Percentiles rank a stretch among this genome's conserved stretches.
These are phyloP conservation scores for Orchesellides sinensis DNA, from an alignment of 2,888 invertebrate genomes.

Conservation along the genomic window DNA sequence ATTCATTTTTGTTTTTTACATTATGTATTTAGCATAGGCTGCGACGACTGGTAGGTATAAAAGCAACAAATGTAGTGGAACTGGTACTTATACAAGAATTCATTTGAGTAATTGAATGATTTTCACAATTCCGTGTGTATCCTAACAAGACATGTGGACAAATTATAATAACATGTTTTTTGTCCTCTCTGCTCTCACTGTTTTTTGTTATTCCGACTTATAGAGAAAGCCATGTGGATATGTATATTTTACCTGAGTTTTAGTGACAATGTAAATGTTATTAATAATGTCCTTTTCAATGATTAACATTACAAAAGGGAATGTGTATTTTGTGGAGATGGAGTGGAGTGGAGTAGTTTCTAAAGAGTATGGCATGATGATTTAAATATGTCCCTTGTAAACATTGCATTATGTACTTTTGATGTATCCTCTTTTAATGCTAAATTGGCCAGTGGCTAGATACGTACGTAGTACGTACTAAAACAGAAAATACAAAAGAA, in stretches of 20 bases:
- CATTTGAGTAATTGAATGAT: constrained; percentile 40
- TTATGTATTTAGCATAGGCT: too few species aligned
- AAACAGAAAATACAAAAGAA: constrained; percentile 15
- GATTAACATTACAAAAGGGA: constrained; percentile 24
- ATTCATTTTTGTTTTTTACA: too few species aligned
- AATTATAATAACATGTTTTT: neutral
- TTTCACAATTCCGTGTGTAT: constrained; percentile 4
- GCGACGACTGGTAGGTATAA: too few species aligned
- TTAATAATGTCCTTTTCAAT: constrained; percentile 23
- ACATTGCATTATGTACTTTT: neutral
- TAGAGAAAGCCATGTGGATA: neutral
- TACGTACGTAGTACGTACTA: neutral
- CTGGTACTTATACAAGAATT: neutral
- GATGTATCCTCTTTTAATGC: constrained; percentile 22
- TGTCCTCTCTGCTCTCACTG: too few species aligned
- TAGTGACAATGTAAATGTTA: constrained; percentile 21
- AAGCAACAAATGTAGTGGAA: too few species aligned
- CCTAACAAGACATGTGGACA: constrained; percentile 7
- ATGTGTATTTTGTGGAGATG: too few species aligned
- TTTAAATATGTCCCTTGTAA: too few species aligned
- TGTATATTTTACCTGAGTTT: neutral
- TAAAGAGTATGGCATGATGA: neutral
- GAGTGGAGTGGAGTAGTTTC: neutral
- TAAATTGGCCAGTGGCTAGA: constrained; percentile 48
- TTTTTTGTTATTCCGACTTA: too few species aligned